Evolutionary conservation across 2,888 invertebrate genomes (phyloP), one percentile per base, ranked within the genome.

Genomic region (Ganaspis brasiliensis): DNA sequence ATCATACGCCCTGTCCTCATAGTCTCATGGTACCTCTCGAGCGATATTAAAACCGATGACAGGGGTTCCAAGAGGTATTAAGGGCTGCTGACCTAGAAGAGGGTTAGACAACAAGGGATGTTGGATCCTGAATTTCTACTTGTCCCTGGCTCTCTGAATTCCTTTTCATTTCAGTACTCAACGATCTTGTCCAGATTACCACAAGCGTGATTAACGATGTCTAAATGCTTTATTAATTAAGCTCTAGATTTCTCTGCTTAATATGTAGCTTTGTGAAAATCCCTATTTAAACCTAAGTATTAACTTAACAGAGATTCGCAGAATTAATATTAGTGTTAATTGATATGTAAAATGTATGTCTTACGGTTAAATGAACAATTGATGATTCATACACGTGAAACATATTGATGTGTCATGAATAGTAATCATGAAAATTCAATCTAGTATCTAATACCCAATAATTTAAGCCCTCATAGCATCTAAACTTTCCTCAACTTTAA

Each of bases 1-100:
- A 63, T 63, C 14, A 67, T 9, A 24, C 24, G 21, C 70, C 72
- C 72, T 40, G n/a, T 61, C 72, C 72, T 31, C 70, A 26, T 16
- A 67, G 73, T 78, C 57, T 31, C 75, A 45, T 67, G 75, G 31
- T 40, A 26, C 31, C 61, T 70, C 61, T 24, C 55, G 59, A 16
- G 40, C n/a, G 67, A 67, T 67, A 67, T 67, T 67, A 67, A 67
- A 67, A 67, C 45, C 40, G 67, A 67, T 67, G 67, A 67, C 67
- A 67, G 45, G 67, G 67, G 40, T 67, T 67, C 67, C 40, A 40
- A 67, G 67, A 67, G 67, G 67, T 45, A 67, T 67, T 67, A 67
- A 67, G 67, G 67, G 67, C 67, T 26, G 45, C 67, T 67, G 67
- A 67, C 67, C 67, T 67, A 67, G 45, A 67, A 67, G 67, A 67